These are phyloP conservation scores for Ctenochaetus hawaiiensis DNA, from an alignment of 2,797 vertebrate species.

Conservation along the genomic window DNA sequence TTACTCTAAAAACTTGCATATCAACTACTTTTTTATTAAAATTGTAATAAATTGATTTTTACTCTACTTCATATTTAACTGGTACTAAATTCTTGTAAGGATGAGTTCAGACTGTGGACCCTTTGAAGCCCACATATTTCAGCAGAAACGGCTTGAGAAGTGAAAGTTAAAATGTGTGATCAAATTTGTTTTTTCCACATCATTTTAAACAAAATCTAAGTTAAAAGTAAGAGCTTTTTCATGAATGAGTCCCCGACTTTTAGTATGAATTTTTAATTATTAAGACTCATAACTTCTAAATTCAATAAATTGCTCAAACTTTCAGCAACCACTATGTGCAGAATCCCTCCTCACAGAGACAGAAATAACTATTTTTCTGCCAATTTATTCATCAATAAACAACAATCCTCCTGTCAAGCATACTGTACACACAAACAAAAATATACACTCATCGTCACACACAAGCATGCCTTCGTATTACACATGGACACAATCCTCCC, in stretches of 20 bases:
- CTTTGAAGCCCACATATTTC: background rate
- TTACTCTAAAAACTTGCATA: no score
- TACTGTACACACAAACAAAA: constrained; percentile 28
- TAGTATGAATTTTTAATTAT: no score
- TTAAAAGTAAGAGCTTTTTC: no score
- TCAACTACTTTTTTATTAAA: no score
- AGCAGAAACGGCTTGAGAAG: background rate
- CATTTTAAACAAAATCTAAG: no score
- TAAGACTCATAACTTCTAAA: background rate
- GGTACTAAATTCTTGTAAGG: no score
- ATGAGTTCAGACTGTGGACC: no score
- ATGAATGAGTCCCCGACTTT: no score
- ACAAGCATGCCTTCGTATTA: constrained; percentile 17
- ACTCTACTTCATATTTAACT: no score
- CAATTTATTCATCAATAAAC: constrained; percentile 32
- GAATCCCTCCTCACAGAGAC: constrained; percentile 19
- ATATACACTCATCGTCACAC: constrained; percentile 21
- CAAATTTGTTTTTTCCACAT: background rate
- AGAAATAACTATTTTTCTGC: background rate
- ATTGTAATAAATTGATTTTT: no score
- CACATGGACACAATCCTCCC: constrained; percentile 3
- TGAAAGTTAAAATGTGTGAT: background rate
- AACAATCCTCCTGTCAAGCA: constrained; percentile 30
- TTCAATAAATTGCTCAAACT: background rate
- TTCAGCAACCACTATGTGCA: background rate